Conservation (phyloP, 2,888 invertebrate genomes). For the Pseudococcus viburni region DNA sequence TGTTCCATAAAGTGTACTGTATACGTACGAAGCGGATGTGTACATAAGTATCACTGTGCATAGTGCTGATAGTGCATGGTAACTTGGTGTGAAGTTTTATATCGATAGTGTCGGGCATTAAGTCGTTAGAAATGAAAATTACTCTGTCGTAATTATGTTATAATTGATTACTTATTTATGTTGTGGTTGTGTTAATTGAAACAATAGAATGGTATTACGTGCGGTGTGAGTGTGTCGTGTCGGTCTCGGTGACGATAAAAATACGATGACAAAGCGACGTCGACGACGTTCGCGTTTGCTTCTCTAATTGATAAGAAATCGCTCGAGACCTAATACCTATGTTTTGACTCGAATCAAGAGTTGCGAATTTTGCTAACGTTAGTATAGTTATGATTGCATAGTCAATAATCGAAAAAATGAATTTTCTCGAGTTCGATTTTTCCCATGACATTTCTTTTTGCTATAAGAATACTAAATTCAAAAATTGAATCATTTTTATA, state of each 20-base stretch:
- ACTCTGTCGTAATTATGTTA: conserved; percentile 7
- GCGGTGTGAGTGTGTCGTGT: background rate
- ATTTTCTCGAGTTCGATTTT: no score
- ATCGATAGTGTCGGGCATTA: background rate
- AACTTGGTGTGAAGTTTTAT: background rate
- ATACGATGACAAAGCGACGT: background rate
- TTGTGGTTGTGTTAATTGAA: conserved; percentile 16
- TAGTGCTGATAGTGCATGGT: background rate
- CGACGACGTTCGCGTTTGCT: background rate
- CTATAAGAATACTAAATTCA: no score
- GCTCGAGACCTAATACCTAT: background rate
- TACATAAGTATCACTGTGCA: background rate
- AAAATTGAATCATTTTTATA: no score
- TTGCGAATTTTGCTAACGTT: background rate
- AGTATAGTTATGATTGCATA: no score
- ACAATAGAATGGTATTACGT: conserved; percentile 32
- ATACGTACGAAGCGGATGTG: conserved; percentile 5
- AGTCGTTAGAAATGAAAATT: background rate
- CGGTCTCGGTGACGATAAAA: background rate
- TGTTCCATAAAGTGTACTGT: background rate
- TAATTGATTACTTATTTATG: conserved; percentile 9
- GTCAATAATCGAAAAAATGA: no score
- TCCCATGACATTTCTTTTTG: no score
- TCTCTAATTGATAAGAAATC: background rate
- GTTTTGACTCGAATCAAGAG: background rate